Conservation (phyloP, 2,113 vertebrate species). For the Promerops cafer region DNA sequence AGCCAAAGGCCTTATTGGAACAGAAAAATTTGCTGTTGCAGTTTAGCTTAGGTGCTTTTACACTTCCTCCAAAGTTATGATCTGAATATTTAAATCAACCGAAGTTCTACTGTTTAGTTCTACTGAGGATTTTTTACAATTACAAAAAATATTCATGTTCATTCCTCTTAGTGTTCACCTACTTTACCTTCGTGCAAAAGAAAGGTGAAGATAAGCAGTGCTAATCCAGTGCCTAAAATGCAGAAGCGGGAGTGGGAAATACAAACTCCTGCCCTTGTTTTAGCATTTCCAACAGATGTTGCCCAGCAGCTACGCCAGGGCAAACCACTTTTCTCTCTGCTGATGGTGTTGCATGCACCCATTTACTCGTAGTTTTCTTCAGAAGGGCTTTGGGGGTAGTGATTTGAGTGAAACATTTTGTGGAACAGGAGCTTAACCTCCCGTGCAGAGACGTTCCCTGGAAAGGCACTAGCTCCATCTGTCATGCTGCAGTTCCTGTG, state of each 20-base stretch:
- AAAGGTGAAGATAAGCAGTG: neutral
- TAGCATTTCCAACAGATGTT: neutral
- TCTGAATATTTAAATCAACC: neutral
- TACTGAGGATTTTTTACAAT: neutral
- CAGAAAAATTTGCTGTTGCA: neutral
- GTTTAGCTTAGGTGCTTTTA: neutral
- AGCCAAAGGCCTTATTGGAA: neutral
- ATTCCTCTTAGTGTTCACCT: neutral
- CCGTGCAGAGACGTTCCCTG: accelerated
- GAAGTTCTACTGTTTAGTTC: neutral
- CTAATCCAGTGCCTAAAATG: neutral
- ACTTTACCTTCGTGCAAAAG: neutral
- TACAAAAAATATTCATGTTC: neutral
- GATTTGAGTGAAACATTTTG: neutral
- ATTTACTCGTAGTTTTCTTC: neutral
- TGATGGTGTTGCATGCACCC: neutral
- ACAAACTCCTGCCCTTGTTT: neutral
- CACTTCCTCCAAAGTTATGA: neutral
- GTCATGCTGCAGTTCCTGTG: no score
- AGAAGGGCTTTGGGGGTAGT: neutral
- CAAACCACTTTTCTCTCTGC: neutral
- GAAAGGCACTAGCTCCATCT: accelerated
- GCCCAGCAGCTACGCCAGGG: accelerated
- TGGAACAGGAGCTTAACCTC: neutral
- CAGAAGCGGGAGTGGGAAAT: neutral